phyloP scores from a whole-genome alignment of 1,140 invertebrate genomes.

The Solenopsis fugax region DNA sequence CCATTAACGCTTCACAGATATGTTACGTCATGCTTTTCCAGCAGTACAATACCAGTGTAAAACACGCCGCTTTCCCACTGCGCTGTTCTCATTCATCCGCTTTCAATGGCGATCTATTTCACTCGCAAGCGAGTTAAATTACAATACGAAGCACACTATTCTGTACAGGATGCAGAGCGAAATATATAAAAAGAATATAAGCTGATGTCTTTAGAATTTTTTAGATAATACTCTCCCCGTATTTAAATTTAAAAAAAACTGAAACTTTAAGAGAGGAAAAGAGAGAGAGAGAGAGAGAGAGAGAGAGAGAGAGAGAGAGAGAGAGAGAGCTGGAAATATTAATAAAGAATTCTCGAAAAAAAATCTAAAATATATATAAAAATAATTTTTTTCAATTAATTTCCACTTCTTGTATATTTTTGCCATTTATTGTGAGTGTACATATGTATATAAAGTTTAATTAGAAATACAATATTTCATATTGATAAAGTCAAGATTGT shows the following conservation, averaged over 20 bases:
- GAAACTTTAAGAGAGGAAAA: background rate
- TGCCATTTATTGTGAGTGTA: background rate
- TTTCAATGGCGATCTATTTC: conserved; percentile 65
- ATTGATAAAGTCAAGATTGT: background rate
- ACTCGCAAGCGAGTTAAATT: conserved; percentile 45
- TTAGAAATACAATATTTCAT: background rate
- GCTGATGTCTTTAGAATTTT: background rate
- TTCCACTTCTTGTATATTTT: background rate
- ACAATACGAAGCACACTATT: conserved; percentile 40
- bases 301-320: too few species aligned
- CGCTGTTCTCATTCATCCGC: conserved; percentile 73
- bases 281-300: too few species aligned
- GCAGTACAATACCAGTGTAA: conserved; percentile 60
- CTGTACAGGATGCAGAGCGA: background rate
- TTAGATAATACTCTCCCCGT: background rate
- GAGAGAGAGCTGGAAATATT: too few species aligned
- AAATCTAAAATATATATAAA: background rate
- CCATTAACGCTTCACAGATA: conserved; percentile 67
- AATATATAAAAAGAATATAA: background rate
- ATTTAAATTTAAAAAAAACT: background rate
- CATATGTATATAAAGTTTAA: background rate
- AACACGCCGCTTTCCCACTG: conserved; percentile 68
- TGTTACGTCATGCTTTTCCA: conserved; percentile 71
- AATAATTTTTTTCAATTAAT: background rate
- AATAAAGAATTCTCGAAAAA: background rate